Conservation (phyloP, 2,888 invertebrate genomes). For the Nemoura dubitans region DNA sequence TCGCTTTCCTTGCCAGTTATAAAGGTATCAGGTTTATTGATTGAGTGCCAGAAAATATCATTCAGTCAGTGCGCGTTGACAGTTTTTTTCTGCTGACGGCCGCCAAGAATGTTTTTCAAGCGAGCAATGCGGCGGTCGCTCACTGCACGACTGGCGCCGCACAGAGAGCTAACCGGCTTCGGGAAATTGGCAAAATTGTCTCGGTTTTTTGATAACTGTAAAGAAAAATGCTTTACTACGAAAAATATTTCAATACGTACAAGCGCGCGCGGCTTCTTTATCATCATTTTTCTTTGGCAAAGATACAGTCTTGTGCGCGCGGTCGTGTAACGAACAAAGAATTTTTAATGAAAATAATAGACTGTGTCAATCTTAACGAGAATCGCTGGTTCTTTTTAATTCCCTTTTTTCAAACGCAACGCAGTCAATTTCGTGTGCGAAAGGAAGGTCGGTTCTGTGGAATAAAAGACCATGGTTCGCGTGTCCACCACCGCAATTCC, state of each 20-base stretch:
- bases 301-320: background rate
- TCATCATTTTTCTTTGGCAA: background rate
- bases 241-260: background rate
- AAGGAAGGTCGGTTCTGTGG: too few species aligned
- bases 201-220: slow-evolving; percentile 13
- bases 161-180: slow-evolving; percentile 15
- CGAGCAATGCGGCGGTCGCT: background rate
- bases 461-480: too few species aligned
- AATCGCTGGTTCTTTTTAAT: background rate
- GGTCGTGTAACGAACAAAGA: background rate
- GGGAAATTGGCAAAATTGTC: slow-evolving; percentile 26
- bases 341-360: background rate
- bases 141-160: background rate
- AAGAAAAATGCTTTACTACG: background rate
- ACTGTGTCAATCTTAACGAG: background rate
- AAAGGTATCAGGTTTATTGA: background rate
- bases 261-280: background rate
- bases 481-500: background rate
- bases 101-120: background rate
- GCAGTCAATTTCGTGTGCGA: background rate
- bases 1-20: background rate
- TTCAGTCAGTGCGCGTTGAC: background rate
- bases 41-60: background rate
- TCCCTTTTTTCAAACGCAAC: background rate
- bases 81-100: background rate